A percentile compares a stretch with the other conserved stretches of the same genome.
Conservation (phyloP, 2,797 vertebrate species). For the Squalus acanthias region DNA sequence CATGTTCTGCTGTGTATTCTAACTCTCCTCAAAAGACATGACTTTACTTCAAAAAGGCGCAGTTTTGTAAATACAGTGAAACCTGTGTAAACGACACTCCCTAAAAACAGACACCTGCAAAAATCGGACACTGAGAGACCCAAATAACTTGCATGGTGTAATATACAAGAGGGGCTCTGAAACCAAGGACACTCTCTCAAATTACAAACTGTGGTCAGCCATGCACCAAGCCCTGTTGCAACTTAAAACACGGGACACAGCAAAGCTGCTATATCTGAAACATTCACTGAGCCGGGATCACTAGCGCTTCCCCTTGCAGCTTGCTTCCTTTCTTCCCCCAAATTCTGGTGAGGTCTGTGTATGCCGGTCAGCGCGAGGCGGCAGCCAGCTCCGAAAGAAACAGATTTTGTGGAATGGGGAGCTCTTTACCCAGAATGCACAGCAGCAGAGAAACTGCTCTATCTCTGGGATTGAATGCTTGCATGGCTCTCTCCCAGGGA, state of each 20-base stretch:
- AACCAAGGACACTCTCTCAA: background rate
- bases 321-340: background rate
- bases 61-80: background rate
- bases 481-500: background rate
- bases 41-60: background rate
- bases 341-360: background rate
- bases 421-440: background rate
- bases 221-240: background rate
- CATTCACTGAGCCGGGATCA: background rate
- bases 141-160: background rate
- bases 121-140: background rate
- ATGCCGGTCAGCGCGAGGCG: background rate
- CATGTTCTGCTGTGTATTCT: background rate
- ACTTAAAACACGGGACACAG: background rate
- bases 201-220: background rate
- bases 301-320: background rate
- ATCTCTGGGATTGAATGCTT: background rate
- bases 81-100: background rate
- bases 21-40: background rate
- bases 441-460: background rate
- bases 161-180: background rate
- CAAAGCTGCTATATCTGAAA: background rate
- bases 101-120: background rate
- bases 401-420: background rate
- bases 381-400: background rate